These are phyloP conservation scores for Litoditis marina DNA, from an alignment of 2,888 invertebrate genomes.

Conservation along the genomic window DNA sequence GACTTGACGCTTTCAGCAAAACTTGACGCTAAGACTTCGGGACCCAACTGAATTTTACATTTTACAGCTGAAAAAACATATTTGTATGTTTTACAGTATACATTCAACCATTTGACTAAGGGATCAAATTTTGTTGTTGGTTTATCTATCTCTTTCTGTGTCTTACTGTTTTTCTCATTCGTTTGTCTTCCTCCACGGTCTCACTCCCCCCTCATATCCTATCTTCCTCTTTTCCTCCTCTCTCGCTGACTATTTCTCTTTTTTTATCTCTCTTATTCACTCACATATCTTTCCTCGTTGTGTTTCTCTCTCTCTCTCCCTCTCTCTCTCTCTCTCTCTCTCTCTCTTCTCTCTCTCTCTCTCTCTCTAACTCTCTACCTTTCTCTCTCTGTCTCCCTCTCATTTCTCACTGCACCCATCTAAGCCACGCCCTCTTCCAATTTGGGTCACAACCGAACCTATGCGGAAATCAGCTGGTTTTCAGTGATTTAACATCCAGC, in stretches of 20 bases:
- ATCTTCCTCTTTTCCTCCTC: neutral
- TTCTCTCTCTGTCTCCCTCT: slow-evolving; percentile 18
- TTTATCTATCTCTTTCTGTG: neutral
- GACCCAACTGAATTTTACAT: too few species aligned
- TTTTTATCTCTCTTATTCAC: slow-evolving; percentile 11
- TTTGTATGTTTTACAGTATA: too few species aligned
- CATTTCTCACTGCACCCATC: slow-evolving; percentile 19
- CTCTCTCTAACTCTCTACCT: neutral
- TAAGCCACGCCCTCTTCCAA: neutral
- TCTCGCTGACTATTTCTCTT: neutral
- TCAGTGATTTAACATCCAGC: too few species aligned
- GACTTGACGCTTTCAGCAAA: too few species aligned
- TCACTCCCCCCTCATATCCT: neutral
- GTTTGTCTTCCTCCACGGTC: neutral
- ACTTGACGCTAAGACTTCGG: too few species aligned
- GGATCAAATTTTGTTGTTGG: neutral
- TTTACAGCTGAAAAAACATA: too few species aligned
- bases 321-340: slow-evolving; percentile 5
- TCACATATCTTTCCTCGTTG: neutral
- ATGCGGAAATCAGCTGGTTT: too few species aligned
- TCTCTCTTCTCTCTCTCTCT: slow-evolving; percentile 9
- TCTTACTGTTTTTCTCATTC: neutral
- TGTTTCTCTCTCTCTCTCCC: slow-evolving; percentile 4
- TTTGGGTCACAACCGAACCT: too few species aligned
- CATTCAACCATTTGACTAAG: too few species aligned